These are phyloP conservation scores for Abrostola tripartita DNA, from an alignment of 2,888 invertebrate genomes.

Conservation along the genomic window DNA sequence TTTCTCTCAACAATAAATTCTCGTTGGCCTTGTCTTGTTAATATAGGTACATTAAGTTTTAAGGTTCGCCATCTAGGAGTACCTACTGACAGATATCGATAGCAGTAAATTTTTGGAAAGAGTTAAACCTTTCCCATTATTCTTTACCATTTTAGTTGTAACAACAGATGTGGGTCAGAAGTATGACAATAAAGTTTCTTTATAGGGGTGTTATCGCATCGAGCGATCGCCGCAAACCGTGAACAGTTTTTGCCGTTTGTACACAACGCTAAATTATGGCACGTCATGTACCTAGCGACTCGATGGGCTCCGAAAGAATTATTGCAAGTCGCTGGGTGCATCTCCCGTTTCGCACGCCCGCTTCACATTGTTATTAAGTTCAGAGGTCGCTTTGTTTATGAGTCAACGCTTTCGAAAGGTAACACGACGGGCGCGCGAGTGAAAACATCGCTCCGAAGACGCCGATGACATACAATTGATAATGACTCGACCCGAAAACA, in stretches of 20 bases:
- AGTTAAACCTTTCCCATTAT: slow-evolving; percentile 64
- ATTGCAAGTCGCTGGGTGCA: slow-evolving; percentile 82
- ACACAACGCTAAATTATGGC: slow-evolving; percentile 73
- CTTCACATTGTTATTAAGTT: slow-evolving; percentile 87
- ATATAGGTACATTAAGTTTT: slow-evolving; percentile 32
- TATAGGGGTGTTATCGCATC: slow-evolving; percentile 74
- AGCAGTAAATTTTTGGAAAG: slow-evolving; percentile 38
- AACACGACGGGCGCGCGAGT: slow-evolving; percentile 81
- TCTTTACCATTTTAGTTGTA: slow-evolving; percentile 72
- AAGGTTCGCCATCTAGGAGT: slow-evolving; percentile 33
- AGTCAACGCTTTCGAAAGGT: slow-evolving; percentile 86
- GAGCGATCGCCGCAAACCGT: slow-evolving; percentile 71
- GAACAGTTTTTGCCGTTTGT: slow-evolving; percentile 73
- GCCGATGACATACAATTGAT: slow-evolving; percentile 87
- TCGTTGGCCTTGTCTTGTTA: slow-evolving; percentile 73
- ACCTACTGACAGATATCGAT: slow-evolving; percentile 36
- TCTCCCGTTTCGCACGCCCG: slow-evolving; percentile 87
- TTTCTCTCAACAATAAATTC: slow-evolving; percentile 77
- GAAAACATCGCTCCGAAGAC: slow-evolving; percentile 81
- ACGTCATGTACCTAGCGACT: slow-evolving; percentile 76
- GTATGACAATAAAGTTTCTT: slow-evolving; percentile 74
- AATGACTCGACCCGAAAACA: slow-evolving; percentile 75
- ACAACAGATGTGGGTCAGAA: slow-evolving; percentile 78
- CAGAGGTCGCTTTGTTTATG: slow-evolving; percentile 87
- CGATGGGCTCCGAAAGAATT: slow-evolving; percentile 82